Conservation (phyloP, 2,797 vertebrate species). For the Anguilla megastoma region DNA sequence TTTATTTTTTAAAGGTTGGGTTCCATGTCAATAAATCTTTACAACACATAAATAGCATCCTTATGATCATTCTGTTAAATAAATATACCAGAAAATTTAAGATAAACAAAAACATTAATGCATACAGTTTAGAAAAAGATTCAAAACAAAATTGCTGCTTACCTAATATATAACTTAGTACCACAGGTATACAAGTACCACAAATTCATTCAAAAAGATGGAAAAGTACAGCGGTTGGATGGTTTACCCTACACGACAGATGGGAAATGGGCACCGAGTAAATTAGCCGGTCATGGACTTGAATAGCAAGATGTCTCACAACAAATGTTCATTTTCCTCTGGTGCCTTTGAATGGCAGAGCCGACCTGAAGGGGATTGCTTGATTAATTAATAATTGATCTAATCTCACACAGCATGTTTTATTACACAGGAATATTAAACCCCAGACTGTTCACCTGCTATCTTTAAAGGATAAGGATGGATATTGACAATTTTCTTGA, state of each 20-base stretch:
- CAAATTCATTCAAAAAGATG: neutral
- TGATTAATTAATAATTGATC: neutral
- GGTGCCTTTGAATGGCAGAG: neutral
- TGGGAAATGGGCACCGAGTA: neutral
- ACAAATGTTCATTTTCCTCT: neutral
- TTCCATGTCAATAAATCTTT: too few species aligned
- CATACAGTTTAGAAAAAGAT: too few species aligned
- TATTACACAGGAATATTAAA: neutral
- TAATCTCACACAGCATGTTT: neutral
- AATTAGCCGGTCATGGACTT: neutral
- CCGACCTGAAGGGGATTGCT: neutral
- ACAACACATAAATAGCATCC: too few species aligned
- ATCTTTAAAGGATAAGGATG: neutral
- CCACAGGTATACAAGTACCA: neutral
- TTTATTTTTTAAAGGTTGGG: too few species aligned
- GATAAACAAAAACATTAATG: too few species aligned
- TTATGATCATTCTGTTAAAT: too few species aligned
- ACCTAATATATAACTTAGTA: neutral
- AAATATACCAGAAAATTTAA: too few species aligned
- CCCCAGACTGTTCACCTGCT: neutral
- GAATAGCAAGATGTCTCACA: neutral
- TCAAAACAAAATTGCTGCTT: neutral
- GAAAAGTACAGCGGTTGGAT: neutral
- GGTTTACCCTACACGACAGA: neutral
- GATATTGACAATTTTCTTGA: neutral